Conservation (phyloP, 2,113 vertebrate genomes). For the Rattus rattus region DNA sequence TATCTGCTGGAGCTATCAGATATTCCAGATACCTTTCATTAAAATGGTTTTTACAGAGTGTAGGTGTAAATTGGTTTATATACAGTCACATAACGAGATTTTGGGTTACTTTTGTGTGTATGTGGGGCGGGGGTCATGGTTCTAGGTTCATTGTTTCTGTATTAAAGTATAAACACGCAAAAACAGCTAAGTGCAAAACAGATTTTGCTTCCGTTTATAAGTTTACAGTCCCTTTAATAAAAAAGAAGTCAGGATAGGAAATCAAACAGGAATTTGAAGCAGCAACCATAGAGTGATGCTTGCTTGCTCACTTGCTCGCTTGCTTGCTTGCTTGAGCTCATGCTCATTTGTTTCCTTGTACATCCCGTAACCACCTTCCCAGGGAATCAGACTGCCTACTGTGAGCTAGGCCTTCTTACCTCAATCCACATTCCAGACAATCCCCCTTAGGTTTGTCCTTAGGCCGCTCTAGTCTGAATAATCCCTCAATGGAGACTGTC, state of each 20-base stretch:
- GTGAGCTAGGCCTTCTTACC: neutral
- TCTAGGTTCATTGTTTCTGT: neutral
- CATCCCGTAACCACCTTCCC: neutral
- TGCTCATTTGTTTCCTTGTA: neutral
- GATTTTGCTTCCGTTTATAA: neutral
- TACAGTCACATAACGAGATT: neutral
- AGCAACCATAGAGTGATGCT: neutral
- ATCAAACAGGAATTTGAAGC: neutral
- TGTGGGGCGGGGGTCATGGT: neutral
- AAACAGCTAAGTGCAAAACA: neutral
- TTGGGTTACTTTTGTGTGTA: neutral
- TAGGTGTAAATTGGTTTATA: constrained; percentile 40
- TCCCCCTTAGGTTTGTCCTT: neutral
- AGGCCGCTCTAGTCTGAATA: neutral
- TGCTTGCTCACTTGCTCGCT: neutral
- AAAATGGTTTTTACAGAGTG: neutral
- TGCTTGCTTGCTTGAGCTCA: neutral
- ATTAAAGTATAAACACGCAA: neutral
- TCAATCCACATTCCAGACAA: neutral
- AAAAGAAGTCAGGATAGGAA: neutral
- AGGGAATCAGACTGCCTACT: neutral
- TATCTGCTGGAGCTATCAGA: neutral
- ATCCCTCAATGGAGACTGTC: neutral
- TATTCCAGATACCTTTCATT: neutral
- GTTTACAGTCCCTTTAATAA: neutral